Evolutionary conservation across 2,797 vertebrate genomes (phyloP).

Genomic region (Silurus aristotelis): DNA sequence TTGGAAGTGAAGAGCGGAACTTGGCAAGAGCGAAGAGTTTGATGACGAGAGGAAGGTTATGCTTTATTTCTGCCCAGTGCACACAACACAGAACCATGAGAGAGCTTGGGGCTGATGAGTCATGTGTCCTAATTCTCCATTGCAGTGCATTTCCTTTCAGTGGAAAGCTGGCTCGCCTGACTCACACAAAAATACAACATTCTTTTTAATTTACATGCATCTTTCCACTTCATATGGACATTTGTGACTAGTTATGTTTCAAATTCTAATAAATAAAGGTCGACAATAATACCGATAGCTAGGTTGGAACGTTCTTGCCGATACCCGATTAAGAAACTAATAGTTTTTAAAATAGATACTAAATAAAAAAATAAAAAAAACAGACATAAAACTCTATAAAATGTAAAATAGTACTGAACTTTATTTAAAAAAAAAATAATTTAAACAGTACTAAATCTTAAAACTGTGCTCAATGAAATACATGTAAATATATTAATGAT

Average conservation of each 20-base stretch:
- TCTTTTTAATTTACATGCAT: background rate
- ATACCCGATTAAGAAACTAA: too few species aligned
- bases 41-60: conserved; percentile 25
- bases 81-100: conserved; percentile 23
- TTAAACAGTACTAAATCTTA: too few species aligned
- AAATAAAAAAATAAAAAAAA: too few species aligned
- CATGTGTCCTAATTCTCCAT: conserved; percentile 46
- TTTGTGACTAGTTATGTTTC: background rate
- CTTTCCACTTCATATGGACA: background rate
- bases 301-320: too few species aligned
- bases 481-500: too few species aligned
- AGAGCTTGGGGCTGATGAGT: conserved; percentile 43
- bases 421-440: too few species aligned
- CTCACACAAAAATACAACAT: background rate
- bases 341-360: too few species aligned
- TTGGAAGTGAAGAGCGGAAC: background rate
- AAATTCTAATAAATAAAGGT: too few species aligned
- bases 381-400: too few species aligned
- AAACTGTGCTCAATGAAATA: too few species aligned
- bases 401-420: too few species aligned
- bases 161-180: background rate
- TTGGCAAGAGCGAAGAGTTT: conserved; percentile 5
- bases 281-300: too few species aligned
- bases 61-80: conserved; percentile 39
- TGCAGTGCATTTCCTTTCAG: conserved; percentile 13